phyloP scores from a whole-genome alignment of 2,888 invertebrate species.

The Sphaeridia pumilis region DNA sequence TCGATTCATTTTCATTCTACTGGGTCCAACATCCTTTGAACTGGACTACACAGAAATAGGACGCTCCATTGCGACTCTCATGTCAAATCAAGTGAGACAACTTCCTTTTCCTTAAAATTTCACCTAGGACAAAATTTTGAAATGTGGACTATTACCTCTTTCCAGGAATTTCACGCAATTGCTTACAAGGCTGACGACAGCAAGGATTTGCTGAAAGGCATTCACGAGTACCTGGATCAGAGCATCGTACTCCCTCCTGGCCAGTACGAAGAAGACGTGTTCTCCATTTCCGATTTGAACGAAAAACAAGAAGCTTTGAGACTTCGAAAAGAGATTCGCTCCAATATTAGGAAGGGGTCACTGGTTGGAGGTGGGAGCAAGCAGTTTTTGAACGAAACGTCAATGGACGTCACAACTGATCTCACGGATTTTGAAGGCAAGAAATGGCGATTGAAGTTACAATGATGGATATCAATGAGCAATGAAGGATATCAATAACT shows the following conservation, averaged over 20 bases:
- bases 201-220: conserved; percentile 78
- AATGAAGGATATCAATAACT: no score
- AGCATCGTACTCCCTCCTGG: conserved; percentile 94
- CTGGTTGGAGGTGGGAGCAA: no score
- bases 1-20: conserved; percentile 78
- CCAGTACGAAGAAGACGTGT: conserved; percentile 85
- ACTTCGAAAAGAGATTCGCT: no score
- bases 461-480: no score
- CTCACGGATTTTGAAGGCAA: no score
- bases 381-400: no score
- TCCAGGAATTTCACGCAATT: conserved; percentile 64
- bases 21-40: conserved; percentile 72
- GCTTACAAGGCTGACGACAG: conserved; percentile 81
- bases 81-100: conserved; percentile 64
- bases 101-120: background rate
- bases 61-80: conserved; percentile 84
- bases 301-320: conserved; percentile 28
- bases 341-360: no score
- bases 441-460: no score
- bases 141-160: conserved; percentile 2
- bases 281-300: conserved; percentile 60
- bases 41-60: conserved; percentile 95
- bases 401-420: no score
- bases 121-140: background rate
- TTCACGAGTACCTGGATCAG: conserved; percentile 80